A percentile compares a stretch with the other conserved stretches of the same genome.
Evolutionary conservation across 2,888 invertebrate genomes (phyloP).

Genomic region (Bugula neritina): DNA sequence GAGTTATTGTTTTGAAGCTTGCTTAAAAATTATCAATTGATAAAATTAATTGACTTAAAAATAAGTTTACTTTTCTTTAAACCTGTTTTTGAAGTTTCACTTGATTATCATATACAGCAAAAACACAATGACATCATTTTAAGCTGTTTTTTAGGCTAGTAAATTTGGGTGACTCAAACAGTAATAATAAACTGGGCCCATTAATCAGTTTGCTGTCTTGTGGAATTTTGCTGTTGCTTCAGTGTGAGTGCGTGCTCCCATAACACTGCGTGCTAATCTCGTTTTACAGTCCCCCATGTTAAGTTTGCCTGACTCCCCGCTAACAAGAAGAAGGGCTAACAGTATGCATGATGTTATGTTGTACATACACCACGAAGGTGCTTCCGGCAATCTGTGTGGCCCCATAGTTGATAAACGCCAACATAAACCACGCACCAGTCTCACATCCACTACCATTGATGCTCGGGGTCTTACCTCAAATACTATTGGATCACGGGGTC

Average conservation of each 20-base stretch:
- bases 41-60: too few species aligned
- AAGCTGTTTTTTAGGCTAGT: not conserved
- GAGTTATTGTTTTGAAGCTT: too few species aligned
- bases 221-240: not conserved
- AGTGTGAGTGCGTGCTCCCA: too few species aligned
- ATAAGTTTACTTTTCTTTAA: too few species aligned
- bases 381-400: constrained; percentile 43
- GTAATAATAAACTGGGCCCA: too few species aligned
- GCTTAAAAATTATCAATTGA: too few species aligned
- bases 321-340: constrained; percentile 82
- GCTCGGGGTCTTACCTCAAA: too few species aligned
- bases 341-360: constrained; percentile 25
- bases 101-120: not conserved
- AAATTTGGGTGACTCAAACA: too few species aligned
- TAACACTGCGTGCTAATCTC: too few species aligned
- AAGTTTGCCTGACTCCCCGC: constrained; percentile 93
- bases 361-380: constrained; percentile 40
- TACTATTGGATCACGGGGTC: not conserved
- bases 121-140: not conserved
- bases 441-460: not conserved
- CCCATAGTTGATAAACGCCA: constrained; percentile 12
- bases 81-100: too few species aligned
- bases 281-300: constrained; percentile 51
- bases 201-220: too few species aligned
- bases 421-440: constrained; percentile 4